Percentiles rank a stretch among this genome's conserved stretches.
Evolutionary conservation across 23 tunicate genomes (phyloP).

Genomic region (Trididemnum nubilum): DNA sequence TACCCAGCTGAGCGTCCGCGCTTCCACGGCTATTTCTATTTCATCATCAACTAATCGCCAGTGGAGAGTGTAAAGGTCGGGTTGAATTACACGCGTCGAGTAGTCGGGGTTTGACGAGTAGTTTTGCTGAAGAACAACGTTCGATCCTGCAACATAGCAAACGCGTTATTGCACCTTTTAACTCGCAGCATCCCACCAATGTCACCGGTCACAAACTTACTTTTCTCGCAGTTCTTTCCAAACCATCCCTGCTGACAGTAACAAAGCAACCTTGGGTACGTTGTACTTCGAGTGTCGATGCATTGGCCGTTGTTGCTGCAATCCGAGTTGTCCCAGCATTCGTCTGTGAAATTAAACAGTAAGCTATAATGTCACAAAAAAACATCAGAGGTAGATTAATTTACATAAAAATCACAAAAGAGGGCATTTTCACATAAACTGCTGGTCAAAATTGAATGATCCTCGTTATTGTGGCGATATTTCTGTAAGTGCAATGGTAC

Average conservation of each 20-base stretch:
- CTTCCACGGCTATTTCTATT: conserved; percentile 71
- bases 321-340: conserved; percentile 64
- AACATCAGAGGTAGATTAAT: too few species aligned
- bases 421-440: too few species aligned
- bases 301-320: conserved; percentile 62
- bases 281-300: conserved; percentile 67
- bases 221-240: conserved; percentile 56
- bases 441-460: too few species aligned
- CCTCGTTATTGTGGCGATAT: too few species aligned
- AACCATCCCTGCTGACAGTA: conserved; percentile 62
- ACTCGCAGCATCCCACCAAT: too few species aligned
- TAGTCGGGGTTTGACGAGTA: conserved; percentile 39
- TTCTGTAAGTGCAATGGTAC: too few species aligned
- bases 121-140: conserved; percentile 35
- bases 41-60: conserved; percentile 57
- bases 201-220: conserved; percentile 33
- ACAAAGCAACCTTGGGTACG: conserved; percentile 60
- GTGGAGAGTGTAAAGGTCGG: conserved; percentile 33
- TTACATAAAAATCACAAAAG: too few species aligned
- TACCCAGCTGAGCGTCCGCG: conserved; percentile 75
- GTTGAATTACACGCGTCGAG: conserved; percentile 31
- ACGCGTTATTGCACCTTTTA: not conserved
- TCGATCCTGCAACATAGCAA: conserved; percentile 36
- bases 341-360: conserved; percentile 13
- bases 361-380: too few species aligned